Percentiles rank a stretch among this genome's conserved stretches.
Conservation (phyloP, 1,140 invertebrate species). For the Diachasmimorpha longicaudata region DNA sequence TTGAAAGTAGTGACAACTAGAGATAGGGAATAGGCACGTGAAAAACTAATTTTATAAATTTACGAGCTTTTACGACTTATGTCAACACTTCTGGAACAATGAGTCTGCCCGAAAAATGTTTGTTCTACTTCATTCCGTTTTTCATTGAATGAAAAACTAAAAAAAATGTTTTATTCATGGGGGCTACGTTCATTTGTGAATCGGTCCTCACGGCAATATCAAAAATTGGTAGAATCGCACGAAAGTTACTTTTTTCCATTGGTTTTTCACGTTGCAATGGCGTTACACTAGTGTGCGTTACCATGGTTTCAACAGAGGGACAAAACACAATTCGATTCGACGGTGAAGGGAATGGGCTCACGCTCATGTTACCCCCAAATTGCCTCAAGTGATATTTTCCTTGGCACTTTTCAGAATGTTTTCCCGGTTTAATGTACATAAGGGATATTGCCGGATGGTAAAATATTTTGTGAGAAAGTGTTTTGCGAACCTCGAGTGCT, state of each 20-base stretch:
- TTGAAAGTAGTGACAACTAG: too few relatives aligned
- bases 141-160: background rate
- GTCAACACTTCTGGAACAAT: too few relatives aligned
- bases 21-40: too few relatives aligned
- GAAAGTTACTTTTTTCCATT: background rate
- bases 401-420: background rate
- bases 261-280: background rate
- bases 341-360: background rate
- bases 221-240: background rate
- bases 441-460: too few relatives aligned
- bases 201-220: background rate
- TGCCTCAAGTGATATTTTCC: conserved; percentile 14
- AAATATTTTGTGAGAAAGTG: too few relatives aligned
- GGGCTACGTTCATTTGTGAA: background rate
- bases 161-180: background rate
- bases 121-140: background rate
- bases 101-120: background rate
- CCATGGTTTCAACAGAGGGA: background rate
- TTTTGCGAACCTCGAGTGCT: too few relatives aligned
- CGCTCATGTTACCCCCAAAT: background rate
- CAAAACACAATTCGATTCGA: conserved; percentile 9
- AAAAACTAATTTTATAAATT: too few relatives aligned
- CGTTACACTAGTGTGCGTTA: background rate
- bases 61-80: too few relatives aligned
- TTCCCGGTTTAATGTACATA: too few relatives aligned